Evolutionary conservation across 2,888 invertebrate genomes (phyloP).

Genomic region (Spisula subtruncata): DNA sequence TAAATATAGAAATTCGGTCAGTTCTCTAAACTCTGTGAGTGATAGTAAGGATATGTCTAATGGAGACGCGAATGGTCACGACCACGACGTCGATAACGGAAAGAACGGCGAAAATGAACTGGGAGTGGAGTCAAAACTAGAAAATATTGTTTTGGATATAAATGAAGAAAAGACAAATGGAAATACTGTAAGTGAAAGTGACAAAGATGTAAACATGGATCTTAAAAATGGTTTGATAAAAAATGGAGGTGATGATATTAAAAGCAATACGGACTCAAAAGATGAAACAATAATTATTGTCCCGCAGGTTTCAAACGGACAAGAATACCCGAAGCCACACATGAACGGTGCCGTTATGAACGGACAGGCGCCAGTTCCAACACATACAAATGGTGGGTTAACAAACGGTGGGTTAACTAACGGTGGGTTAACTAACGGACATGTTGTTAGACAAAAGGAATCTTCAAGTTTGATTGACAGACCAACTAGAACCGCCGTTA

Average conservation of each 20-base stretch:
- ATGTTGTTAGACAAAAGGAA: conserved; percentile 1
- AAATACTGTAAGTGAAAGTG: conserved; percentile 1
- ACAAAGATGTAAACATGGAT: not conserved
- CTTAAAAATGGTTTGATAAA: not conserved
- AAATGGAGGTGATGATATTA: not conserved
- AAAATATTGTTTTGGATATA: conserved; percentile 66
- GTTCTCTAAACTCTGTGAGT: not conserved
- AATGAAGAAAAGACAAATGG: conserved; percentile 34
- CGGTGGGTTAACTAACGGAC: conserved; percentile 19
- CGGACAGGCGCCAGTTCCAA: too few relatives aligned
- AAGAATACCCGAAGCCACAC: not conserved
- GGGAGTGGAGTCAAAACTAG: conserved; percentile 47
- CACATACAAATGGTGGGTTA: not conserved
- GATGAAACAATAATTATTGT: not conserved
- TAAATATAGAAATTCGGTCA: conserved; percentile 29
- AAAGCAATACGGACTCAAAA: not conserved
- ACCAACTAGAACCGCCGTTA: conserved; percentile 48
- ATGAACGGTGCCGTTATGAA: too few relatives aligned
- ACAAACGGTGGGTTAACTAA: not conserved
- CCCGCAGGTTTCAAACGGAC: not conserved
- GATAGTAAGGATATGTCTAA: conserved; percentile 15
- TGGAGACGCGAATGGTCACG: conserved; percentile 24
- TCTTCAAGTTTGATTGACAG: conserved; percentile 28
- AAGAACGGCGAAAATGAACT: not conserved
- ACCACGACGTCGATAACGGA: conserved; percentile 1